Evolutionary conservation across 2,888 invertebrate genomes (phyloP).

Genomic region (Meandrusa payeni): DNA sequence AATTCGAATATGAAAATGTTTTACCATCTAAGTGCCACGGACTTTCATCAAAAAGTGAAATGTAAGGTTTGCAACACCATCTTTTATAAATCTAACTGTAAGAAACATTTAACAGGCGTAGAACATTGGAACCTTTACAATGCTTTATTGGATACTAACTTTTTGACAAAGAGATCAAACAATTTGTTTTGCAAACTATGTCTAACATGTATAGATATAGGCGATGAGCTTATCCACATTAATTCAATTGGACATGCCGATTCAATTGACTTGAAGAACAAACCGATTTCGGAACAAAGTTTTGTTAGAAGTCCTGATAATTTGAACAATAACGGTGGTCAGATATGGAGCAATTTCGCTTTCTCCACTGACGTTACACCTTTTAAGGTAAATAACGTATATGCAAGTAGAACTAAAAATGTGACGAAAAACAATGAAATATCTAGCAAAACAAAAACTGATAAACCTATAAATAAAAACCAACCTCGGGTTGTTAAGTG

Average conservation of each 20-base stretch:
- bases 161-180: background rate
- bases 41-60: background rate
- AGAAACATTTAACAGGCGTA: background rate
- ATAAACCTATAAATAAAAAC: no score
- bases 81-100: background rate
- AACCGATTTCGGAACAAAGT: no score
- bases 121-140: background rate
- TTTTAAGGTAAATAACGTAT: no score
- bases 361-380: no score
- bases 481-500: no score
- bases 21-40: background rate
- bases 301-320: no score
- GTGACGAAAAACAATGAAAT: no score
- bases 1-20: background rate
- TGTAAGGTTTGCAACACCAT: slow-evolving; percentile 8
- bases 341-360: no score
- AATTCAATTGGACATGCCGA: background rate
- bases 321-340: no score
- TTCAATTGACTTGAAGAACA: no score
- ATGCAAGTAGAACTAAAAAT: no score
- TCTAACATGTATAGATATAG: background rate
- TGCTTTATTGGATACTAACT: slow-evolving; percentile 3
- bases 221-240: slow-evolving; percentile 8
- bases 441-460: no score
- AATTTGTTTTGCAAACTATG: slow-evolving; percentile 4